These are phyloP conservation scores for Pedionomus torquatus DNA, from an alignment of 2,113 vertebrate genomes.

Conservation along the genomic window DNA sequence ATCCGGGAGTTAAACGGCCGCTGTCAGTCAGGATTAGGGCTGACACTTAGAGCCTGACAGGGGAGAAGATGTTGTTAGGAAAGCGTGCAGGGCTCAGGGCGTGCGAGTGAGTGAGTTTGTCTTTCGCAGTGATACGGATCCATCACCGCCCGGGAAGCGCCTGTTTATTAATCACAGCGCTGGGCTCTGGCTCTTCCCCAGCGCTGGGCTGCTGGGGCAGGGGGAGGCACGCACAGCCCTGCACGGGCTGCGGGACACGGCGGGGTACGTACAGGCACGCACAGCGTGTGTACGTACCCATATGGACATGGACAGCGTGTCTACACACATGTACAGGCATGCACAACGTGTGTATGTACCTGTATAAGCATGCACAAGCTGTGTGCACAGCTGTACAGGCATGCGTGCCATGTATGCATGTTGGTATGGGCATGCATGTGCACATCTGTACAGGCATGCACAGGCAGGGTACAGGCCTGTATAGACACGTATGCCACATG, in stretches of 20 bases:
- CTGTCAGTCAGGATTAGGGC: background rate
- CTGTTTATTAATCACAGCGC: background rate
- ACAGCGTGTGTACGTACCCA: background rate
- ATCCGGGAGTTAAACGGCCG: background rate
- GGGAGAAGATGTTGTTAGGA: background rate
- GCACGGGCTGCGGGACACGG: fast-evolving
- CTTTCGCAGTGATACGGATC: background rate
- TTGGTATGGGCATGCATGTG: background rate
- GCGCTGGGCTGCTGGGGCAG: background rate
- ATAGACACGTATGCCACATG: too few relatives aligned
- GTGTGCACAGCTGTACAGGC: background rate
- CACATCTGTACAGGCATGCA: too few relatives aligned
- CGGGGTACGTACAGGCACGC: background rate
- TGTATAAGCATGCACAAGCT: background rate
- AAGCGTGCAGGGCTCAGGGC: background rate
- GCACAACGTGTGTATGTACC: too few relatives aligned
- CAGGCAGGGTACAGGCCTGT: too few relatives aligned
- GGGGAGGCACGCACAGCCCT: fast-evolving
- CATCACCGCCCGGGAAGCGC: background rate
- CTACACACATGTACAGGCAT: background rate
- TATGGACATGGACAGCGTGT: background rate
- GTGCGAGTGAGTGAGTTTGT: background rate
- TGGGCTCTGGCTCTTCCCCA: background rate
- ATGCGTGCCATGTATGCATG: too few relatives aligned
- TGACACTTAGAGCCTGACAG: background rate